These are phyloP conservation scores for Ochropleura leucogaster DNA, from an alignment of 2,888 invertebrate genomes.

Conservation along the genomic window DNA sequence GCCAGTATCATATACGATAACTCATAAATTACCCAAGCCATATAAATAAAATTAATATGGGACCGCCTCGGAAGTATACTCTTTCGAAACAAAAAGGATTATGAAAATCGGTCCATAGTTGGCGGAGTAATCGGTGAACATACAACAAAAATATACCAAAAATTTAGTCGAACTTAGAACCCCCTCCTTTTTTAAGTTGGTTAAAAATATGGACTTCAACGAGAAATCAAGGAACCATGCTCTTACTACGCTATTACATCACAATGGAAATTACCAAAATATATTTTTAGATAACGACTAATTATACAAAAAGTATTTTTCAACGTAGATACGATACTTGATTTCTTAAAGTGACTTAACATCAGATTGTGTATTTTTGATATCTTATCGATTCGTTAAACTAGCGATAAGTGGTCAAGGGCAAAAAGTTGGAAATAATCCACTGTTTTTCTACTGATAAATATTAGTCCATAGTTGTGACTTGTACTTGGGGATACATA, in stretches of 20 bases:
- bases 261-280: conserved; percentile 16
- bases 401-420: conserved; percentile 61
- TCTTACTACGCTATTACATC: background rate
- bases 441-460: conserved; percentile 44
- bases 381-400: conserved; percentile 54
- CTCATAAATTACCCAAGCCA: too few relatives aligned
- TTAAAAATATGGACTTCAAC: too few relatives aligned
- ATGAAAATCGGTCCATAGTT: too few relatives aligned
- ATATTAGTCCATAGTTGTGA: conserved; percentile 11
- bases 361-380: conserved; percentile 19
- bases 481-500: background rate
- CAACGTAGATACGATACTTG: conserved; percentile 13
- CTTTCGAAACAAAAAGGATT: too few relatives aligned
- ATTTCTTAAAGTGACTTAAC: conserved; percentile 22
- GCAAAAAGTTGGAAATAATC: conserved; percentile 41
- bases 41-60: too few relatives aligned
- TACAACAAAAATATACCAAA: too few relatives aligned
- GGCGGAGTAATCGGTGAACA: too few relatives aligned
- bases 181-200: too few relatives aligned
- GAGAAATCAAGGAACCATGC: background rate
- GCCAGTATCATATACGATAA: too few relatives aligned
- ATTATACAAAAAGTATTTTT: conserved; percentile 14
- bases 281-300: conserved; percentile 8
- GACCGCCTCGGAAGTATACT: too few relatives aligned
- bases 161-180: too few relatives aligned